Percentiles rank a stretch among this genome's conserved stretches.
Conservation (phyloP, 2,888 invertebrate genomes). For the Holacanthella duospinosa region DNA sequence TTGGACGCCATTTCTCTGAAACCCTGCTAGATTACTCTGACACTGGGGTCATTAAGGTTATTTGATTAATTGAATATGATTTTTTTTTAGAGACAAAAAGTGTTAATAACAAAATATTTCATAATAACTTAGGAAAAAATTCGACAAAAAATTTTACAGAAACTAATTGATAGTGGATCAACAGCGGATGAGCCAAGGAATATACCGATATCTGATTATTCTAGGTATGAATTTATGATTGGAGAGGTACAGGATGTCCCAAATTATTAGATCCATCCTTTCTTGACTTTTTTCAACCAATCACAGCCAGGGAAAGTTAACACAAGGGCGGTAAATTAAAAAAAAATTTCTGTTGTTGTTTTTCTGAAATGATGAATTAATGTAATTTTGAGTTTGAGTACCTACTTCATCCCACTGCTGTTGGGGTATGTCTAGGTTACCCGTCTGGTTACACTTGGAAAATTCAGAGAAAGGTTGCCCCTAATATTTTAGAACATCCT, state of each 20-base stretch:
- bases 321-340: too few species aligned
- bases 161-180: conserved; percentile 69
- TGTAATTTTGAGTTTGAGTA: too few species aligned
- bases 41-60: conserved; percentile 68
- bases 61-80: too few species aligned
- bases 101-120: conserved; percentile 4
- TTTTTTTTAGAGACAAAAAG: background rate
- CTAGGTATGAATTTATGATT: conserved; percentile 60
- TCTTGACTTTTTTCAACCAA: too few species aligned
- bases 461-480: too few species aligned
- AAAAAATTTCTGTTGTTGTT: too few species aligned
- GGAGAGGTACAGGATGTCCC: background rate
- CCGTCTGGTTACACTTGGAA: too few species aligned
- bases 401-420: too few species aligned
- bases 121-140: conserved; percentile 54
- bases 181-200: conserved; percentile 81
- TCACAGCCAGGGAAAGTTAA: too few species aligned
- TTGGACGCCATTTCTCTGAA: conserved; percentile 84
- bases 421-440: too few species aligned
- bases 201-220: conserved; percentile 74
- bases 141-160: conserved; percentile 66
- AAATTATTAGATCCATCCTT: background rate
- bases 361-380: too few species aligned
- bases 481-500: background rate
- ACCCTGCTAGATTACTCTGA: conserved; percentile 84